Conservation (phyloP, 35 echinoderm and acorn worm species). For the Strongylocentrotus purpuratus region DNA sequence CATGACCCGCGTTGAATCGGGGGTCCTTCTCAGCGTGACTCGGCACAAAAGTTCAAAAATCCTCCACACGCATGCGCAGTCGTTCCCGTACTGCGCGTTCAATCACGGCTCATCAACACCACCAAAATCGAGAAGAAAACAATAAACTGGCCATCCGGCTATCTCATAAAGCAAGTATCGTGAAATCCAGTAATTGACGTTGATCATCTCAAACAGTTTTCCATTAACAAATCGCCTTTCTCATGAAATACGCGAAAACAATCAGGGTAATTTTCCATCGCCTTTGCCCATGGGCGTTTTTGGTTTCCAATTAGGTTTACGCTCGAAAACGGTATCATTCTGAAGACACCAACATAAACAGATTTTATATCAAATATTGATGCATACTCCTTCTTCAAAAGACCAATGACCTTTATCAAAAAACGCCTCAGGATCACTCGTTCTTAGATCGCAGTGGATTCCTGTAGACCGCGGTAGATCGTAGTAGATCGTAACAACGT, state of each 20-base stretch:
- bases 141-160: background rate
- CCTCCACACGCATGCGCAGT: background rate
- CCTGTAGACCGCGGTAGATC: background rate
- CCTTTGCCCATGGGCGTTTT: background rate
- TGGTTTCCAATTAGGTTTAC: background rate
- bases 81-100: background rate
- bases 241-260: background rate
- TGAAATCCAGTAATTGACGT: background rate
- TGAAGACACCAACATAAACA: background rate
- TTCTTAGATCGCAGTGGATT: too few species aligned
- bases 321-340: background rate
- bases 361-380: background rate
- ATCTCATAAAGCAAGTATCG: background rate
- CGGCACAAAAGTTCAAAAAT: background rate
- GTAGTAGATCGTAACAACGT: background rate
- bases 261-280: background rate
- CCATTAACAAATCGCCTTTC: background rate
- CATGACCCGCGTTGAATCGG: constrained; percentile 43
- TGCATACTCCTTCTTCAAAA: background rate
- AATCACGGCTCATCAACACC: background rate
- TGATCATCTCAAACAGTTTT: background rate
- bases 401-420: background rate
- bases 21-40: background rate
- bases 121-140: background rate
- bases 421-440: too few species aligned